These are phyloP conservation scores for Nematostella vectensis DNA, from an alignment of 92 coral and sea anemone genomes.

Conservation along the genomic window DNA sequence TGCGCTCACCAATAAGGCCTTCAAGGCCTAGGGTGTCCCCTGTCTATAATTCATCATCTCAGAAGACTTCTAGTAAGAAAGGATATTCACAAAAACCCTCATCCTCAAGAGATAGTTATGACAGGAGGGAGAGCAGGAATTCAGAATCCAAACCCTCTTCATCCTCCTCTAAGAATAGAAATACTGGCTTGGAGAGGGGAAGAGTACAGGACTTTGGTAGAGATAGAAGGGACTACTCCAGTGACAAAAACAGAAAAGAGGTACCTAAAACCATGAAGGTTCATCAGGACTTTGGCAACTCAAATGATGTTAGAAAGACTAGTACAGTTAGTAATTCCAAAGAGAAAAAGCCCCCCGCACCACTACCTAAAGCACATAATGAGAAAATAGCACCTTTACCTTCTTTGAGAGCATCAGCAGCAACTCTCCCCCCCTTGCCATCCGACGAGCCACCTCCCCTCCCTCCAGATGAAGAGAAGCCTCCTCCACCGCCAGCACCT, in stretches of 20 bases:
- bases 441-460: constrained; percentile 93
- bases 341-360: constrained; percentile 32
- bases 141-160: constrained; percentile 37
- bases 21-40: constrained; percentile 50
- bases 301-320: constrained; percentile 7
- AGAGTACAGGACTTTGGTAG: too few species aligned
- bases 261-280: constrained; percentile 2
- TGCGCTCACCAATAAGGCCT: constrained; percentile 49
- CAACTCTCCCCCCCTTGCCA: constrained; percentile 75
- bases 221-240: background rate
- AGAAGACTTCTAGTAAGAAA: constrained; percentile 39
- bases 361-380: constrained; percentile 14
- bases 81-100: constrained; percentile 42
- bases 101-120: constrained; percentile 30
- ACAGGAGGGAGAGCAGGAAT: constrained; percentile 38
- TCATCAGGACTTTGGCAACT: too few species aligned
- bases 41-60: constrained; percentile 37
- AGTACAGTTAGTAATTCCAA: constrained; percentile 15
- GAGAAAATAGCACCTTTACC: constrained; percentile 4
- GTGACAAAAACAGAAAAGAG: background rate
- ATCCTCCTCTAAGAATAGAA: constrained; percentile 21
- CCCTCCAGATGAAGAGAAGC: constrained; percentile 95
- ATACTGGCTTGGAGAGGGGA: background rate
- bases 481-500: constrained; percentile 98
- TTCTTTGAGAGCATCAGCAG: constrained; percentile 44